These are phyloP conservation scores for Bombylius discolor DNA, from an alignment of 2,888 invertebrate species.

Conservation along the genomic window DNA sequence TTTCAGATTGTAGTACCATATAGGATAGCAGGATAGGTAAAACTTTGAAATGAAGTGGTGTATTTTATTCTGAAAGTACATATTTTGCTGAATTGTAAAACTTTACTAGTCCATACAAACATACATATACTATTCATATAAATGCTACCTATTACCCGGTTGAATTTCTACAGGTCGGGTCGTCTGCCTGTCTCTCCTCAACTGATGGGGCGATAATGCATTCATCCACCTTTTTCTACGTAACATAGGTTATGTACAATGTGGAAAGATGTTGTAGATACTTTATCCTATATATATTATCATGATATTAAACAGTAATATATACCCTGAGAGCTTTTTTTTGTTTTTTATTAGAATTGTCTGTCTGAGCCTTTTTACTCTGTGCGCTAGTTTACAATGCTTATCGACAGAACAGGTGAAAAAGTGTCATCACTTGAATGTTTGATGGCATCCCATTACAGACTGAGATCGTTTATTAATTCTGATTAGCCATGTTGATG, in stretches of 20 bases:
- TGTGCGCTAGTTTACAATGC: slow-evolving; percentile 5
- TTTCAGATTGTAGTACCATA: no score
- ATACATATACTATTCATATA: no score
- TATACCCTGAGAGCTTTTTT: not conserved
- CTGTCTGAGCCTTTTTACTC: not conserved
- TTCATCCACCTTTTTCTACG: not conserved
- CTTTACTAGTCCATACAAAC: no score
- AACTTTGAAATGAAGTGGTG: no score
- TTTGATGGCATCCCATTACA: slow-evolving; percentile 10
- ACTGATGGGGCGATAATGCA: not conserved
- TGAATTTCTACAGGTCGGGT: not conserved
- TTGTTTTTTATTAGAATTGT: not conserved
- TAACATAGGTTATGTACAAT: no score
- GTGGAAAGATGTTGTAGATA: not conserved
- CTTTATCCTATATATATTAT: not conserved
- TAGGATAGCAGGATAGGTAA: no score
- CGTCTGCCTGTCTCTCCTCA: not conserved
- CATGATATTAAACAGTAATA: not conserved
- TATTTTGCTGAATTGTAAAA: no score
- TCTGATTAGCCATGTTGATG: slow-evolving; percentile 5
- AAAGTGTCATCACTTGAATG: slow-evolving; percentile 10
- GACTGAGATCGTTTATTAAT: slow-evolving; percentile 12
- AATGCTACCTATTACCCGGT: not conserved
- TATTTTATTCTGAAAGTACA: no score
- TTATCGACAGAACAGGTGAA: slow-evolving; percentile 9